Conservation (phyloP, 2,113 vertebrate genomes). For the Anoura caudifer region DNA sequence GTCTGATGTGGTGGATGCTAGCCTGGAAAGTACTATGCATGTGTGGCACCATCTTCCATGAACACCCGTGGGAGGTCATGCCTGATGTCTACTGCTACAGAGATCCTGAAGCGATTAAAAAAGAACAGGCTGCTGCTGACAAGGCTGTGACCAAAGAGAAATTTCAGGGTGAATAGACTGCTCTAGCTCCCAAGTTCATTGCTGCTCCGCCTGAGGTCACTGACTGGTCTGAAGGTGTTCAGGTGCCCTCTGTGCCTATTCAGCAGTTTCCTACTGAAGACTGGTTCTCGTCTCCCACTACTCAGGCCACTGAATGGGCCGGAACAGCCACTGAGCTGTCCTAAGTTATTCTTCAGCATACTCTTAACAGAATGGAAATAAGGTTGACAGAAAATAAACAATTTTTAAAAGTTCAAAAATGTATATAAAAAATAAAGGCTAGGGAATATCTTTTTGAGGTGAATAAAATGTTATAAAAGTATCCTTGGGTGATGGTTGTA, state of each 20-base stretch:
- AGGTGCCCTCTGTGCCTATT: too few species aligned
- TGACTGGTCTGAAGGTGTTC: too few species aligned
- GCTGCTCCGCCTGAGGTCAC: too few species aligned
- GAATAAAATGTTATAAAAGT: not conserved
- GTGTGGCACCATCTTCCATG: not conserved
- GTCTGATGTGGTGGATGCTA: not conserved
- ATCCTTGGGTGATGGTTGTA: not conserved
- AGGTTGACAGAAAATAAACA: not conserved
- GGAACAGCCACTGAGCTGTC: not conserved
- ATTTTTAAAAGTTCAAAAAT: too few species aligned
- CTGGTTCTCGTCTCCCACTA: too few species aligned
- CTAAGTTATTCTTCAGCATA: not conserved
- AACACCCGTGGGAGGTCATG: not conserved
- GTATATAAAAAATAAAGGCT: too few species aligned
- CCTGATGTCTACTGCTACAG: not conserved
- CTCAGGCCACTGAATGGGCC: too few species aligned
- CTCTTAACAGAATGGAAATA: not conserved
- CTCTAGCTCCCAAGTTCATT: too few species aligned
- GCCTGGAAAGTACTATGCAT: fast-evolving
- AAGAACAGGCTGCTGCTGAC: not conserved
- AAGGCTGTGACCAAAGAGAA: too few species aligned
- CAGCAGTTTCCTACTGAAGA: too few species aligned
- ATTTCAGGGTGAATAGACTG: too few species aligned
- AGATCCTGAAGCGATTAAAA: not conserved
- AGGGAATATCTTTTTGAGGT: not conserved